Evolutionary conservation across 64 coral and sea anemone species (phyloP).

Genomic region (Stichodactyla helianthus): DNA sequence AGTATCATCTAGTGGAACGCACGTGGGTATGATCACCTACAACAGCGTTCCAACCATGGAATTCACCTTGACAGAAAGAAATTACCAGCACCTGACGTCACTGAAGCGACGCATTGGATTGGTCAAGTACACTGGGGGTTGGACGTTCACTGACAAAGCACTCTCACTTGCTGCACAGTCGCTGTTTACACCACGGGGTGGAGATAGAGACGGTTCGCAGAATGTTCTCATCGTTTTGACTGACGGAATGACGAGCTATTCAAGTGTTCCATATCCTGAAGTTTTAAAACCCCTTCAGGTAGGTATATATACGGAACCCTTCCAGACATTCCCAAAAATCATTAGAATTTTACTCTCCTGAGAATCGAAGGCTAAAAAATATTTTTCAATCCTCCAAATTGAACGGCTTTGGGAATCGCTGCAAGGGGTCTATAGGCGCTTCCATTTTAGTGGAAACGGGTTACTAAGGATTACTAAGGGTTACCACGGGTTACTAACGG

Average conservation of each 20-base stretch:
- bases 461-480: no score
- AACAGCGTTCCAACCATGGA: conserved; percentile 31
- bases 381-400: no score
- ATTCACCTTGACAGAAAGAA: conserved; percentile 24
- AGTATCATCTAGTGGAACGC: conserved; percentile 36
- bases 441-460: no score
- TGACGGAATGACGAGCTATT: conserved; percentile 62
- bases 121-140: conserved; percentile 28
- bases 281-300: conserved; percentile 73
- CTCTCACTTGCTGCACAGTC: conserved; percentile 42
- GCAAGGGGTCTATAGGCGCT: no score
- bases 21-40: conserved; percentile 51
- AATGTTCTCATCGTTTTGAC: conserved; percentile 81
- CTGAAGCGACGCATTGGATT: not conserved
- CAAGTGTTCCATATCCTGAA: conserved; percentile 58
- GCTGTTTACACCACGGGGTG: conserved; percentile 54
- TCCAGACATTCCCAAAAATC: no score
- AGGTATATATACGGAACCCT: not conserved
- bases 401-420: no score
- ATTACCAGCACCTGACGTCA: conserved; percentile 21
- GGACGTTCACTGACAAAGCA: conserved; percentile 66
- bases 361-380: no score
- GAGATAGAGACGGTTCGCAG: conserved; percentile 41
- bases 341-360: no score
- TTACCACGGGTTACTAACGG: no score